Percentiles rank a stretch among this genome's conserved stretches.
Evolutionary conservation across 2,113 vertebrate genomes (phyloP).

Genomic region (Bubalus kerabau): DNA sequence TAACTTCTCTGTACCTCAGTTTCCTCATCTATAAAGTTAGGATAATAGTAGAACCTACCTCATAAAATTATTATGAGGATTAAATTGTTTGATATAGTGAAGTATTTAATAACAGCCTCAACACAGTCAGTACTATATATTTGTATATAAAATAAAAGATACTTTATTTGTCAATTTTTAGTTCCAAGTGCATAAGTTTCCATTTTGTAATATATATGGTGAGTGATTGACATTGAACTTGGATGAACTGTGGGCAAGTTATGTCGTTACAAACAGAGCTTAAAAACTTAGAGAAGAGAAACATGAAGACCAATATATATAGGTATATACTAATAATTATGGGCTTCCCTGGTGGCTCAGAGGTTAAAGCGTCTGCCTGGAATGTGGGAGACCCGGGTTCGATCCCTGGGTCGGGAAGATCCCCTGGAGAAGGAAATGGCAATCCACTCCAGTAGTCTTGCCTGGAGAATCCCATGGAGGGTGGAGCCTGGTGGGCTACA

Average conservation of each 20-base stretch:
- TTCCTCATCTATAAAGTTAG: not conserved
- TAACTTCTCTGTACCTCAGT: not conserved
- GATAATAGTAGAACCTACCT: not conserved
- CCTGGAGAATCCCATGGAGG: too few species aligned
- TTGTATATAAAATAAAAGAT: not conserved
- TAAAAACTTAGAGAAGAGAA: slow-evolving; percentile 19
- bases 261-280: not conserved
- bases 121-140: not conserved
- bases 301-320: not conserved
- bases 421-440: too few species aligned
- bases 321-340: not conserved
- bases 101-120: not conserved
- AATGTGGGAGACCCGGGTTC: too few species aligned
- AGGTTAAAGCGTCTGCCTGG: too few species aligned
- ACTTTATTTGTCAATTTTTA: not conserved
- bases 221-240: not conserved
- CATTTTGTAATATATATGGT: not conserved
- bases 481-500: too few species aligned
- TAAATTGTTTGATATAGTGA: not conserved
- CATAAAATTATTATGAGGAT: not conserved
- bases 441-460: too few species aligned
- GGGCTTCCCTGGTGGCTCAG: not conserved
- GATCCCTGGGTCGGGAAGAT: too few species aligned
- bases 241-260: slow-evolving; percentile 3
- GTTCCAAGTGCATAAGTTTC: not conserved